Evolutionary conservation across 2,113 vertebrate genomes (phyloP).

Genomic region (Paratilapia polleni): DNA sequence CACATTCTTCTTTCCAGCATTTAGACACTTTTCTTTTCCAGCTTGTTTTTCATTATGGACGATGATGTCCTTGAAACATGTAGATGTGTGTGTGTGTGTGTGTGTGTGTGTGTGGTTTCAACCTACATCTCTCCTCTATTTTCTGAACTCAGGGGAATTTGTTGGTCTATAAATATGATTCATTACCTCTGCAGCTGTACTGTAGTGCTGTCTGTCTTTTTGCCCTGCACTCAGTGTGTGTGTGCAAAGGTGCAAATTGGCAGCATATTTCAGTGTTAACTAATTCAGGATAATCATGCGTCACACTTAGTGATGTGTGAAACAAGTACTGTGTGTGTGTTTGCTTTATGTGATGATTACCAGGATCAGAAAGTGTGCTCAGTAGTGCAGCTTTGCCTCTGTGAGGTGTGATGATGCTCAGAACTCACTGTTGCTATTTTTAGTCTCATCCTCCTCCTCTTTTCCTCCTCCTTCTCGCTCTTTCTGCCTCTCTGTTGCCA

Average conservation of each 20-base stretch:
- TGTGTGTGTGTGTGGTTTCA: background rate
- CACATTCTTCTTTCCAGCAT: constrained; percentile 11
- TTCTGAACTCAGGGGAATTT: constrained; percentile 27
- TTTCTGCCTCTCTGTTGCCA: constrained; percentile 65
- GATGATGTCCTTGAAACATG: constrained; percentile 29
- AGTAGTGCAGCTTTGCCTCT: constrained; percentile 33
- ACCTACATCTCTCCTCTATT: constrained; percentile 59
- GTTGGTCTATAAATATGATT: constrained; percentile 53
- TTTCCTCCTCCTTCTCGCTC: background rate
- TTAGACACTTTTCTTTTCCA: background rate
- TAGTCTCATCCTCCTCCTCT: constrained; percentile 50
- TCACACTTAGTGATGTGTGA: constrained; percentile 32
- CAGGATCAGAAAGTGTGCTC: constrained; percentile 52
- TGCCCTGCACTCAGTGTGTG: background rate
- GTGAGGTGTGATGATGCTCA: constrained; percentile 70
- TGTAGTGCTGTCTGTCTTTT: background rate
- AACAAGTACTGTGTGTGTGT: constrained; percentile 9
- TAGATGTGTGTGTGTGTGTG: constrained; percentile 5
- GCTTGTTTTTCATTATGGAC: constrained; percentile 25
- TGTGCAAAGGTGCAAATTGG: background rate
- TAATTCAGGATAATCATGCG: constrained; percentile 21
- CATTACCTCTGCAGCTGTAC: constrained; percentile 7
- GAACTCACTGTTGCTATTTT: constrained; percentile 72
- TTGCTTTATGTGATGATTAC: constrained; percentile 1
- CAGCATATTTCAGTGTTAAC: constrained; percentile 21